Conservation (phyloP, 1,140 invertebrate species). For the Hermatobates lingyangjiaoensis region DNA sequence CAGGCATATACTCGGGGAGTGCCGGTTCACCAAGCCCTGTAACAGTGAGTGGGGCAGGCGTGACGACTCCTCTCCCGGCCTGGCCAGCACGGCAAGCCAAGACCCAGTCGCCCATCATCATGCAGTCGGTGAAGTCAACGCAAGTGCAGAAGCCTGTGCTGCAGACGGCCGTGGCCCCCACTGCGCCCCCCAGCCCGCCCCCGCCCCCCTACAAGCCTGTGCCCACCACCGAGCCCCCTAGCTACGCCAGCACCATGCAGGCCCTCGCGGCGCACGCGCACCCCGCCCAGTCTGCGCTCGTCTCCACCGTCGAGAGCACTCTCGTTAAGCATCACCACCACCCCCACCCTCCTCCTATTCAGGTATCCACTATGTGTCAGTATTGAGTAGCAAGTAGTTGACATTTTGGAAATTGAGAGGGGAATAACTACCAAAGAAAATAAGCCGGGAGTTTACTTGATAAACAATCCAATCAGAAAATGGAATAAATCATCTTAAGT, state of each 20-base stretch:
- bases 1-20: slow-evolving; percentile 58
- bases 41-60: slow-evolving; percentile 40
- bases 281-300: slow-evolving; percentile 27
- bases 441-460: too few relatives aligned
- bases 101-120: slow-evolving; percentile 78
- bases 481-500: too few relatives aligned
- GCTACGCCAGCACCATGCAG: slow-evolving; percentile 81
- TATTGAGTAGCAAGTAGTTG: too few relatives aligned
- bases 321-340: slow-evolving; percentile 20
- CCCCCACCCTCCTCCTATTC: slow-evolving; percentile 30
- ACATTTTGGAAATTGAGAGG: too few relatives aligned
- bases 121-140: slow-evolving; percentile 88
- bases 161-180: slow-evolving; percentile 80
- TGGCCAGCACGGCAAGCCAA: slow-evolving; percentile 61
- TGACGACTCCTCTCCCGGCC: slow-evolving; percentile 44
- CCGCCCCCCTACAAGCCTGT: slow-evolving; percentile 59
- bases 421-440: too few relatives aligned
- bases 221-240: slow-evolving; percentile 73
- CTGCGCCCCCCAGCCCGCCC: slow-evolving; percentile 44
- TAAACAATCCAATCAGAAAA: too few relatives aligned
- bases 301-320: slow-evolving; percentile 12
- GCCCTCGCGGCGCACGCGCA: slow-evolving; percentile 33
- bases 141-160: slow-evolving; percentile 84
- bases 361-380: not conserved
- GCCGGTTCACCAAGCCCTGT: slow-evolving; percentile 64